Evolutionary conservation across 2,113 vertebrate genomes (phyloP).

Genomic region (Pyxicephalus adspersus): DNA sequence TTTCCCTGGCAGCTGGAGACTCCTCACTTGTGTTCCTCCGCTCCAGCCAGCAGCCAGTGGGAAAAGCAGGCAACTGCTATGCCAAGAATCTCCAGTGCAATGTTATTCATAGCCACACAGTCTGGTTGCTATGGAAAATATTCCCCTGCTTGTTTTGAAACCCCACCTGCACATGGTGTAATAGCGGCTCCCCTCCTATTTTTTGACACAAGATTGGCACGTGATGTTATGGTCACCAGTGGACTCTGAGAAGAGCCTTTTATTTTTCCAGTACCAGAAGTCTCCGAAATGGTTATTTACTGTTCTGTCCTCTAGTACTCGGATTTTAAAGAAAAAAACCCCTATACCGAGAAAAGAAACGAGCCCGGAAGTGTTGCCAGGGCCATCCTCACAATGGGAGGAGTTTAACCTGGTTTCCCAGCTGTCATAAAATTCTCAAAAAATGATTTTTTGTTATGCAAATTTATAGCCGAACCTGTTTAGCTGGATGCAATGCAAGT

Average conservation of each 20-base stretch:
- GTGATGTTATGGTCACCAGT: slow-evolving; percentile 1
- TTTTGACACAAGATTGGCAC: slow-evolving; percentile 18
- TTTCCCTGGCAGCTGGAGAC: slow-evolving; percentile 15
- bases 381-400: background rate
- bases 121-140: slow-evolving; percentile 39
- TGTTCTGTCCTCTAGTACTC: background rate
- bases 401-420: background rate
- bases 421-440: background rate
- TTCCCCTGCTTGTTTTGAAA: slow-evolving; percentile 43
- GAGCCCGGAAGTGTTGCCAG: background rate
- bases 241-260: background rate
- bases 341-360: too few species aligned
- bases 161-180: slow-evolving; percentile 39
- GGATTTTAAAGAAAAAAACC: background rate
- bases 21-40: background rate
- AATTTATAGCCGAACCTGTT: too few species aligned
- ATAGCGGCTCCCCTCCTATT: slow-evolving; percentile 20
- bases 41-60: slow-evolving; percentile 24
- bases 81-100: slow-evolving; percentile 47
- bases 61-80: slow-evolving; percentile 29
- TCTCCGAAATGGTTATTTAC: background rate
- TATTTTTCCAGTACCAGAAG: background rate
- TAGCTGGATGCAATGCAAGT: too few species aligned
- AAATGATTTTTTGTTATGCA: too few species aligned
- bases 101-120: slow-evolving; percentile 27